Evolutionary conservation across 2,113 vertebrate species (phyloP).

Genomic region (Melozone crissalis): DNA sequence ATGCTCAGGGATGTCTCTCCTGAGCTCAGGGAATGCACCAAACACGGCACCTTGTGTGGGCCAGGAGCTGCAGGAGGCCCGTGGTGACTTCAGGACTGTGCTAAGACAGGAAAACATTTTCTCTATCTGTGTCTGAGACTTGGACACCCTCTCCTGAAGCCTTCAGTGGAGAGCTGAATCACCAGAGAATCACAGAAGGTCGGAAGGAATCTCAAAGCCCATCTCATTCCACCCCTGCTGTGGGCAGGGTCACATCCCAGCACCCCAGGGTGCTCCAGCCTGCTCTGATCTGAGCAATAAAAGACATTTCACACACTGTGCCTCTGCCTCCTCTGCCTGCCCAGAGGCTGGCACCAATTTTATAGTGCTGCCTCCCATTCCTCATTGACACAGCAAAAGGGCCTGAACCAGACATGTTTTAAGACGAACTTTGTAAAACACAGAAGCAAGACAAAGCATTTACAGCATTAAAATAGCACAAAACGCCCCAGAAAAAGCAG

Average conservation of each 20-base stretch:
- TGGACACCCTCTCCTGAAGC: neutral
- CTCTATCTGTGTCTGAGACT: rapidly evolving
- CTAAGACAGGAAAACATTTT: too few relatives aligned
- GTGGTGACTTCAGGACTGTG: rapidly evolving
- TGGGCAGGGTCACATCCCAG: neutral
- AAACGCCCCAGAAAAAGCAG: neutral
- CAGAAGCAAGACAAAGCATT: neutral
- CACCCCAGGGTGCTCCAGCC: neutral
- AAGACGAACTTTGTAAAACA: neutral
- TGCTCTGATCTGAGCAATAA: neutral
- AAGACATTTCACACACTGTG: rapidly evolving
- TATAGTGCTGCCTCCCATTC: rapidly evolving
- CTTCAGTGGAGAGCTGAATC: neutral
- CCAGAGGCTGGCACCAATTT: rapidly evolving
- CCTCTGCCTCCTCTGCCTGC: neutral
- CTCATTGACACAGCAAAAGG: rapidly evolving
- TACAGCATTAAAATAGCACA: neutral
- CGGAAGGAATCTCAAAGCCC: neutral
- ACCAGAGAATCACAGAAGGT: neutral
- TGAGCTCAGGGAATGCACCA: rapidly evolving
- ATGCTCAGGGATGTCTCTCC: rapidly evolving
- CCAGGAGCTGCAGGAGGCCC: neutral
- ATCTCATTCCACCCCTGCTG: neutral
- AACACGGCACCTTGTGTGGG: rapidly evolving
- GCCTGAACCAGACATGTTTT: rapidly evolving